Evolutionary conservation across 2,113 vertebrate genomes (phyloP), one percentile per base, ranked within the genome.

Genomic region (Cephalopholis sonnerati): DNA sequence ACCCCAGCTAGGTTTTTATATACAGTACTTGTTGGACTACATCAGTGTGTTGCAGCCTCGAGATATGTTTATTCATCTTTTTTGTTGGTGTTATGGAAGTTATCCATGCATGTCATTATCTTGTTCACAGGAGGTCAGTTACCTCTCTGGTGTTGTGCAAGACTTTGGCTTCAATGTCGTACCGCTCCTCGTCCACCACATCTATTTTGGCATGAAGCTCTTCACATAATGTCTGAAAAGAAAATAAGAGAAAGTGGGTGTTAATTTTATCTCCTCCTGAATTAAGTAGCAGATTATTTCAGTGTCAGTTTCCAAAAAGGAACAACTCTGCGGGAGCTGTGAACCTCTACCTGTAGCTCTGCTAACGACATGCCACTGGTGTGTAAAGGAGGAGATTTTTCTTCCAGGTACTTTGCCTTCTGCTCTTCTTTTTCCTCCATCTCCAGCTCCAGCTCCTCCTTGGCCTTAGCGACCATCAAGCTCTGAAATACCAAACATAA

Each of bases 101-200:
- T 7, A 1, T 36, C 32, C 32, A 36, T 36, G 32, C 32, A 36
- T 36, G 32, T 36, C 7, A 36, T 36, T 36, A 36, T 36, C 32
- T 44, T 18, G 17, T 41, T 18, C 18, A 27, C 4, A 13, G 2
- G 15, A 20, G 24, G 11, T 77, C 18, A 20, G 12, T 61, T 87
- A 92, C 91, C 89, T 94, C 93, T 92, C 93, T 87, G 73, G 32
- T 89, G 91, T 99, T 98, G 84, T 98, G 98, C 65, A 94, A 91
- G 72, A 99, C 99, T 85, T 99, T 99, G 0, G 97, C 97, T 91
- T 99, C 97, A 0, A 98, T 97, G 74, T 99, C 97, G 0, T 99
- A 99, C 63, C 98, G 94, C 91, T 99, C 98, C 74, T 99, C 98
- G 5, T 99, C 98, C 94, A 97, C 98, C 15, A 96, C 92, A 12